These are phyloP conservation scores for Nymphalis io DNA, from an alignment of 1,140 invertebrate genomes.

Conservation along the genomic window DNA sequence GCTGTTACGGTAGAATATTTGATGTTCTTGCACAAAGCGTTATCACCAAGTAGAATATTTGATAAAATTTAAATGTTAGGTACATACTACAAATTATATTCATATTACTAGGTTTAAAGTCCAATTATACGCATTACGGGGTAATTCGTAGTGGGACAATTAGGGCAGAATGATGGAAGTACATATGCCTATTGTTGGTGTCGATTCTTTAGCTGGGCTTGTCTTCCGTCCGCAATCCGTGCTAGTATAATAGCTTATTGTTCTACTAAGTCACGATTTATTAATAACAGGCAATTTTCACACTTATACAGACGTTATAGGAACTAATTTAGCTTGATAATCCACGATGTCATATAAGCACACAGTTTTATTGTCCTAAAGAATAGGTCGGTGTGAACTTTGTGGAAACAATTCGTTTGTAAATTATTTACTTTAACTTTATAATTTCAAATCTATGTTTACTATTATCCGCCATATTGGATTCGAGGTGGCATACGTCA, in stretches of 20 bases:
- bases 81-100: too few relatives aligned
- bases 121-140: background rate
- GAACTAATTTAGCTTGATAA: constrained; percentile 3
- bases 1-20: too few relatives aligned
- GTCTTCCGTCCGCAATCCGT: constrained; percentile 46
- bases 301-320: background rate
- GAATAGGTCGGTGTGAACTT: constrained; percentile 15
- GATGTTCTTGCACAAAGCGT: too few relatives aligned
- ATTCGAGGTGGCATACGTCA: too few relatives aligned
- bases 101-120: too few relatives aligned
- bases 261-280: constrained; percentile 37
- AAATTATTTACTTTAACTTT: background rate
- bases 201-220: constrained; percentile 30
- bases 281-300: constrained; percentile 8
- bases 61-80: too few relatives aligned
- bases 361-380: constrained; percentile 27
- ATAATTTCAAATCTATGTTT: background rate
- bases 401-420: constrained; percentile 7
- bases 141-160: constrained; percentile 2
- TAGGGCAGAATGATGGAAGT: constrained; percentile 15
- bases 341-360: constrained; percentile 18
- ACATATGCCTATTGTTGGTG: constrained; percentile 39
- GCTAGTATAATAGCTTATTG: constrained; percentile 45
- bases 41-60: too few relatives aligned
- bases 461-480: too few relatives aligned